Base-by-base conservation (phyloP, 2,888 invertebrate species). In the Lamproptera curius region DNA sequence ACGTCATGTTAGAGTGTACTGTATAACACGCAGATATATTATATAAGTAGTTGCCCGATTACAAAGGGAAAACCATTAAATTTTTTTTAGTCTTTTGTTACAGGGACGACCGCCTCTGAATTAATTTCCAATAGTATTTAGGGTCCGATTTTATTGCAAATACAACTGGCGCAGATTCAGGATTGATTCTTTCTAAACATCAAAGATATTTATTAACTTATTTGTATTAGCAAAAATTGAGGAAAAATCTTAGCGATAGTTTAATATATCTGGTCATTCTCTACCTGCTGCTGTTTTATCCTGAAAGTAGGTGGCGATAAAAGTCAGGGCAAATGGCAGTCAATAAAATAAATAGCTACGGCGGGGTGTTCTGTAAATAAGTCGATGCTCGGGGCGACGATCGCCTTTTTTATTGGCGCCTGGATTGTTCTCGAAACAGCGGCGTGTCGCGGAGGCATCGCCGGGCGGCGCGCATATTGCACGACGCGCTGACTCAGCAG, bases 331-430 rank as follows among this genome's bases (percentile, higher is more conserved):
- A 86, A 87, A 87, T 82, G 85, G 84, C 78, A 82, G 86, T 84
- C 87, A 85, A 87, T 87, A 87, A 87, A 87, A 87, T 87, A 87
- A 87, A 87, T 87, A 87, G 49, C 49, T 40, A 50, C 41, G 49
- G 49, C 49, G 37, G 49, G 49, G 86, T 84, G 81, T 84, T 85
- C 86, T 85, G 87, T 87, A 87, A 87, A 87, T 87, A 87, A 86
- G 85, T 85, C 74, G 78, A 73, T 73, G 71, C 73, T 77, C 80
- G 74, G 81, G 84, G 85, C 79, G 82, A 76, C 84, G 84, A 84
- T 87, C 85, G 86, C 69, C 82, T 88, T 87, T 88, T 88, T 88
- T 88, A 88, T 88, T 87, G 88, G 79, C 82, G 85, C 84, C 84
- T 82, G 83, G 80, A 88, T 88, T 80, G 86, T 87, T 84, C 88